These are phyloP conservation scores for Notothenia coriiceps DNA, from an alignment of 2,113 vertebrate species.

Conservation along the genomic window DNA sequence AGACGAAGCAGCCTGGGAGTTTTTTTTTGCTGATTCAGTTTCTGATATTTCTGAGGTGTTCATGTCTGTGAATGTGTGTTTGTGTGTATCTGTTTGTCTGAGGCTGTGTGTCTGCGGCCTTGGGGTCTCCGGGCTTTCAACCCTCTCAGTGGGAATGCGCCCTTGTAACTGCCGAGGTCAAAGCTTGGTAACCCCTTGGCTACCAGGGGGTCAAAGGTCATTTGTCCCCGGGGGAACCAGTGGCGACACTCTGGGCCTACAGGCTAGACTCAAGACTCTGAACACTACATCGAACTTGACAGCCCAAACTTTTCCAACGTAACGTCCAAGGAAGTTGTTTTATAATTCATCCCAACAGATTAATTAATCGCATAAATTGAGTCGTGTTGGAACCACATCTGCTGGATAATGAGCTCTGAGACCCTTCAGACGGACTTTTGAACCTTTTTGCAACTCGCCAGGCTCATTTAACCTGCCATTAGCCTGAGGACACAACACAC, in stretches of 20 bases:
- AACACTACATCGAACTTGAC: constrained; percentile 50
- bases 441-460: constrained; percentile 27
- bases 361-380: constrained; percentile 31
- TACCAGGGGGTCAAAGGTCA: constrained; percentile 70
- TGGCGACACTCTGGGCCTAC: constrained; percentile 72
- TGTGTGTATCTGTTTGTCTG: constrained; percentile 34
- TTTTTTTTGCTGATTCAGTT: constrained; percentile 55
- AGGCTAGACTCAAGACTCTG: constrained; percentile 56
- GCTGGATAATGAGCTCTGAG: constrained; percentile 38
- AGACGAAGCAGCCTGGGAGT: constrained; percentile 35
- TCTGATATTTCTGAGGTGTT: constrained; percentile 31
- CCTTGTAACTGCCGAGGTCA: constrained; percentile 73
- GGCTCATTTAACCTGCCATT: constrained; percentile 54
- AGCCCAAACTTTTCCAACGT: constrained; percentile 32
- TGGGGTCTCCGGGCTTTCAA: constrained; percentile 39
- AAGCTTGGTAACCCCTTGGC: constrained; percentile 63
- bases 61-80: constrained; percentile 15
- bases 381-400: neutral
- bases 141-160: constrained; percentile 69
- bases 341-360: constrained; percentile 33
- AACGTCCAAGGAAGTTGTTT: neutral
- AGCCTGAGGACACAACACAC: constrained; percentile 48
- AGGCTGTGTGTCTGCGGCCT: constrained; percentile 45
- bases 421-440: constrained; percentile 27
- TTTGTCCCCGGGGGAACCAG: constrained; percentile 54